Conservation (phyloP, 2,113 vertebrate genomes). For the Isichthys henryi region DNA sequence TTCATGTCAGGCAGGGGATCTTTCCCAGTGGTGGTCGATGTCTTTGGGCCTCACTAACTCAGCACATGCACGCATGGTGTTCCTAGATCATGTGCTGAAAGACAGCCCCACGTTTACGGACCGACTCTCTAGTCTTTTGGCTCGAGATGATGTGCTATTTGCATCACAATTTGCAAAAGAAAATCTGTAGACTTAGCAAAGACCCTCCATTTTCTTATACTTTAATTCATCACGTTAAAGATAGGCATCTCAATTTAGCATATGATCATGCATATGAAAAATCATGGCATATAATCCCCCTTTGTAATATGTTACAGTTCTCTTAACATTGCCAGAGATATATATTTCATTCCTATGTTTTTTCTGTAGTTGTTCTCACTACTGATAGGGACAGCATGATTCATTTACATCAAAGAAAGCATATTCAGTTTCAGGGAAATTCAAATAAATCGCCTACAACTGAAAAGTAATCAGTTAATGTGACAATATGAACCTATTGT, state of each 20-base stretch:
- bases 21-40: no score
- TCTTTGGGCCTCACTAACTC: no score
- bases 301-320: not conserved
- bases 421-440: not conserved
- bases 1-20: no score
- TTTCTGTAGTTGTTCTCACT: not conserved
- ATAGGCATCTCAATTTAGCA: not conserved
- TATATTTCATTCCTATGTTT: not conserved
- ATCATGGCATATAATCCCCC: not conserved
- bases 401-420: not conserved
- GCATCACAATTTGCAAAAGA: not conserved
- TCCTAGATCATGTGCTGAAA: no score
- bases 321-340: not conserved
- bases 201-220: not conserved
- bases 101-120: no score
- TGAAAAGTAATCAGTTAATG: not conserved
- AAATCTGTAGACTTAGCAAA: not conserved
- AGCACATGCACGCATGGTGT: no score
- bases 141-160: not conserved
- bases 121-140: not conserved
- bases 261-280: not conserved
- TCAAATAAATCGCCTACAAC: not conserved
- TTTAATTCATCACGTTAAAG: not conserved
- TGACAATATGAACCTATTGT: not conserved
- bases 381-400: not conserved